Base-by-base conservation (phyloP, 2,888 invertebrate genomes). In the Hanleya hanleyi region DNA sequence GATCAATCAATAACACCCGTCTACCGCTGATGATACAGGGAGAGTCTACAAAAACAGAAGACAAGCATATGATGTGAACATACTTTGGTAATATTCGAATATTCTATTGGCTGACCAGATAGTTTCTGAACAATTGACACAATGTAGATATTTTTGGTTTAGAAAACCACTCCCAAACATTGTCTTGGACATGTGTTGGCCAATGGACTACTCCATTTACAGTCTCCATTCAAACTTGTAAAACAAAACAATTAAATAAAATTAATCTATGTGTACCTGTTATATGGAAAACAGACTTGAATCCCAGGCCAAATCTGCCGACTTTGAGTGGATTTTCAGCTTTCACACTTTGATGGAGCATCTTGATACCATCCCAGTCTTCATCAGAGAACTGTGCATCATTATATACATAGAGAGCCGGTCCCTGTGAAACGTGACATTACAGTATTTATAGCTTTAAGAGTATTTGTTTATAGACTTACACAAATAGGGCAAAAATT, bases 251-350 rank as follows among this genome's bases (percentile, higher is more conserved):
- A 18, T 15, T n/a, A 26, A 65, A 35, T 38, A 32, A 47, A 67
- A 67, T 26, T 26, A 3, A 29, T 33, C 18, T 47, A n/a, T 32
- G 49, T 51, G 66, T 79, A 87, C 89, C 89, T 79, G 89, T 89
- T 50, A 89, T 75, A 69, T 89, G 88, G 37, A 88, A 86, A 5
- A 88, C 86, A 29, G 88, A 88, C 47, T 89, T 88, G 76, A 89
- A 89, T 12, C 89, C 89, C 0, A 88, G 83, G 26, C 89, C 89
- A 80, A 87, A 89, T 67, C 87, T 75, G 5, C 89, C 89, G 9
- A 89, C 86, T 77, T 87, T 88, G 49, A 87, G 73, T 3, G 81
- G 83, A 70, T 88, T 86, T 33, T 84, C 77, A 75, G 87, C 85
- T 74, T 89, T 89, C 33, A 83, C 72, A 70, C 87, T 87, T 72